A percentile compares a stretch with the other conserved stretches of the same genome.
Evolutionary conservation across 2,888 invertebrate genomes (phyloP).

Genomic region (Chymomyza procnemis): DNA sequence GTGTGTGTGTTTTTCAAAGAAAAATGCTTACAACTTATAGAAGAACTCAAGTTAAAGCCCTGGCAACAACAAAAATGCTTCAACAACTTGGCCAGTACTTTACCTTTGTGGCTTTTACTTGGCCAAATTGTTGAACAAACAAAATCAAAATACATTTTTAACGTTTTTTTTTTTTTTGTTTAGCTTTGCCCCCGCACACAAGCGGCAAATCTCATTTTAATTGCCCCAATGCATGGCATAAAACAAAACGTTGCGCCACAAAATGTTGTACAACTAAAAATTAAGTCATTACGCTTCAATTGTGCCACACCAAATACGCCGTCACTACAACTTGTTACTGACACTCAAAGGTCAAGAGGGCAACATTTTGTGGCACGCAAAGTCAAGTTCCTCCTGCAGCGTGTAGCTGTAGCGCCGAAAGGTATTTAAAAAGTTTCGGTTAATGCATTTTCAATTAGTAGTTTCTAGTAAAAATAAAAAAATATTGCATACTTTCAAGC

Average conservation of each 20-base stretch:
- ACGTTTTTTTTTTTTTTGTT: neutral
- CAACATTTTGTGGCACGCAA: constrained; percentile 22
- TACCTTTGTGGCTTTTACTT: neutral
- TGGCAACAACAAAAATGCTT: neutral
- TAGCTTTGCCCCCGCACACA: neutral
- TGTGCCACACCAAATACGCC: neutral
- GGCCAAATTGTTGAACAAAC: constrained; percentile 1
- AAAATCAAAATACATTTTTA: neutral
- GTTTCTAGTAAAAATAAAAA: neutral
- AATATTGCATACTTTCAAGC: constrained; percentile 23
- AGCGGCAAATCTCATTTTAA: neutral
- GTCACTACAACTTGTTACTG: constrained; percentile 2
- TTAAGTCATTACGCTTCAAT: neutral
- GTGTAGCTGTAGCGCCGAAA: too few relatives aligned
- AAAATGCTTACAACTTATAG: neutral
- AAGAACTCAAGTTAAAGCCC: neutral
- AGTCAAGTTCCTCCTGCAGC: neutral
- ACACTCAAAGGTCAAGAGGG: constrained; percentile 3
- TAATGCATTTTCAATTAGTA: constrained; percentile 29
- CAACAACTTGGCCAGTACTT: neutral
- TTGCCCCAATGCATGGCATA: neutral
- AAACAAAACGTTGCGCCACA: neutral
- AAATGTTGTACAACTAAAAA: neutral
- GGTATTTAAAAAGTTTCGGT: neutral
- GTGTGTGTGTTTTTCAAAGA: neutral